Percentiles rank a stretch among this genome's conserved stretches.
phyloP scores from a whole-genome alignment of 2,888 invertebrate species.

The Cryptus viduatorius region DNA sequence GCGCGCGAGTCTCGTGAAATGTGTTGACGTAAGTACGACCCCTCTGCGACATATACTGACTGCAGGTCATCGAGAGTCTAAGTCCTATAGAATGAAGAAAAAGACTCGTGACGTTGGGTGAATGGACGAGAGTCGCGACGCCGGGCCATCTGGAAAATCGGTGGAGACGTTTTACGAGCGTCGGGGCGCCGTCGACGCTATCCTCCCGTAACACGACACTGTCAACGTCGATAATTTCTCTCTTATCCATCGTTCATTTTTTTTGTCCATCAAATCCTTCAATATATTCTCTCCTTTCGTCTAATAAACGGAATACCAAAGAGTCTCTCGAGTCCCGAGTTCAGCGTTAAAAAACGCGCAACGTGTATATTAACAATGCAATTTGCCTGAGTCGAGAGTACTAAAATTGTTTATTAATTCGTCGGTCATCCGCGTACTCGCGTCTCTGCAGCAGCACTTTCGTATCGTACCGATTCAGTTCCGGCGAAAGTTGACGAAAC shows the following conservation, averaged over 20 bases:
- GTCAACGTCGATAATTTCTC: conserved; percentile 68
- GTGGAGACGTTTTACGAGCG: conserved; percentile 80
- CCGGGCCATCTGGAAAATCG: conserved; percentile 82
- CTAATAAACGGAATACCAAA: not conserved
- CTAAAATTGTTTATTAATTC: conserved; percentile 71
- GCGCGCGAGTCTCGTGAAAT: conserved; percentile 69
- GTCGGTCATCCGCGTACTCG: conserved; percentile 40
- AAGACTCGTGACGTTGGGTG: conserved; percentile 34
- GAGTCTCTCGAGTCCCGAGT: conserved; percentile 10
- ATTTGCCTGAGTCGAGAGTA: conserved; percentile 62
- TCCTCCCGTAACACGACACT: conserved; percentile 75
- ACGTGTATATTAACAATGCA: conserved; percentile 50
- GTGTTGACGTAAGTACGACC: conserved; percentile 71
- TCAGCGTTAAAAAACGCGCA: not conserved
- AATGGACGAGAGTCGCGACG: conserved; percentile 60
- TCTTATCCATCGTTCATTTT: not conserved
- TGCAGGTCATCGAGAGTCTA: conserved; percentile 58
- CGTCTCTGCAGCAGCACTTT: conserved; percentile 11
- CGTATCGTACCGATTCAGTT: conserved; percentile 27
- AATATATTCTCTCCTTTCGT: not conserved
- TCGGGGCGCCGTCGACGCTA: conserved; percentile 75
- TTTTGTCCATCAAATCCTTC: not conserved
- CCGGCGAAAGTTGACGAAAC: conserved; percentile 18
- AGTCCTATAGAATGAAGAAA: conserved; percentile 21
- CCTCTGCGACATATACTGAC: conserved; percentile 25